phyloP scores from a whole-genome alignment of 2,113 vertebrate species.

The Melanerpes formicivorus region DNA sequence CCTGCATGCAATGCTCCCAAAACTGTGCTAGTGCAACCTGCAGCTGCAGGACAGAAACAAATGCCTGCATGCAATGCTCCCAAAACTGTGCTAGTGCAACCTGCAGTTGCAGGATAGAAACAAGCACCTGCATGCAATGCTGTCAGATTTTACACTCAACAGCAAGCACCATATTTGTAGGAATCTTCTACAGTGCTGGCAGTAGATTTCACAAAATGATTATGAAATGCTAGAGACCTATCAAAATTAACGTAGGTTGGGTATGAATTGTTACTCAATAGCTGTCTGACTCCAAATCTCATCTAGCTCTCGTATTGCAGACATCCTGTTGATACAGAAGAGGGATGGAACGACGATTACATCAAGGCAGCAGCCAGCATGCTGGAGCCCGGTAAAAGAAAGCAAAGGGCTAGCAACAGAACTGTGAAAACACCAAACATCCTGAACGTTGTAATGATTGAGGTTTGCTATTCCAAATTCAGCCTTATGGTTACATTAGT shows the following conservation, averaged over 20 bases:
- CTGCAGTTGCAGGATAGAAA: background rate
- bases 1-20: background rate
- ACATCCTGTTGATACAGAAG: rapidly evolving
- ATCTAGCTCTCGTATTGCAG: background rate
- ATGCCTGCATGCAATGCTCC: background rate
- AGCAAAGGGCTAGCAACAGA: too few species aligned
- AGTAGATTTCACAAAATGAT: background rate
- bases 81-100: background rate
- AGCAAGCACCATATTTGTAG: rapidly evolving
- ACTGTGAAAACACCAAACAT: background rate
- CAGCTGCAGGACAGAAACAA: background rate
- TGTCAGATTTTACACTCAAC: background rate
- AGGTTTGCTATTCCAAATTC: background rate
- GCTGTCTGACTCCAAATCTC: background rate
- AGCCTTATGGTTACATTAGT: background rate
- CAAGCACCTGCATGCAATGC: background rate
- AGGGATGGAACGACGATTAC: background rate
- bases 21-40: background rate
- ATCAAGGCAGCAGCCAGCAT: background rate
- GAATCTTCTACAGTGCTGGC: too few species aligned
- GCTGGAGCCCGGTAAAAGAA: background rate
- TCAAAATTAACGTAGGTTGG: background rate
- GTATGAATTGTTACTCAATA: background rate
- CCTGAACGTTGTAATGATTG: background rate
- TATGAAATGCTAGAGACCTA: background rate